A percentile compares a stretch with the other conserved stretches of the same genome.
phyloP scores from a whole-genome alignment of 2,113 vertebrate species.

The Sminthopsis crassicaudata region DNA sequence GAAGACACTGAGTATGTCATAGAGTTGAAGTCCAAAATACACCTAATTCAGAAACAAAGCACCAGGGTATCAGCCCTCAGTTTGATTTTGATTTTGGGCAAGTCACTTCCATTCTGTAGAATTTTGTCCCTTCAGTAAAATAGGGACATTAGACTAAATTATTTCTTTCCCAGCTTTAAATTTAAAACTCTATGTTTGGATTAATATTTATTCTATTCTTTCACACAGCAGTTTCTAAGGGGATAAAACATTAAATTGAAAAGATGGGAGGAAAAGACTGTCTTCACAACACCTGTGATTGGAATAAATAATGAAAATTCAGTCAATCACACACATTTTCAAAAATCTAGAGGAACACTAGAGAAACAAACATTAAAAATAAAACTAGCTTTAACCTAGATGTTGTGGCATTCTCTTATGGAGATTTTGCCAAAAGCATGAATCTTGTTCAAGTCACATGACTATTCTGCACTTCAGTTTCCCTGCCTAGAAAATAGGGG shows the following conservation, averaged over 20 bases:
- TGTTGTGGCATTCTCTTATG: not conserved
- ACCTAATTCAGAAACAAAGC: not conserved
- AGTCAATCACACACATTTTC: not conserved
- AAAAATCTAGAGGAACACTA: not conserved
- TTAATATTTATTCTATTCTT: slow-evolving; percentile 5
- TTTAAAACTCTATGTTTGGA: not conserved
- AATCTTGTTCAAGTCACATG: not conserved
- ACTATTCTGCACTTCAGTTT: not conserved
- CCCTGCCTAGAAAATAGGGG: not conserved
- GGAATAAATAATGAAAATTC: not conserved
- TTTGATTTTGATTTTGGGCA: not conserved
- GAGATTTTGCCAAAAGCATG: not conserved
- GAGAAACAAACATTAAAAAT: not conserved
- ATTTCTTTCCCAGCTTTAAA: not conserved
- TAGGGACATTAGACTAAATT: not conserved
- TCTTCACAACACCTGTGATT: not conserved
- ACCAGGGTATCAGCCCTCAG: not conserved
- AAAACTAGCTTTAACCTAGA: not conserved
- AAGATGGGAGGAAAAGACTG: not conserved
- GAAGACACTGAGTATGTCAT: slow-evolving; percentile 37
- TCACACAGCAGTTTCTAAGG: slow-evolving; percentile 40
- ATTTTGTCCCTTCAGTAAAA: not conserved
- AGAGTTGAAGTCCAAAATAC: not conserved
- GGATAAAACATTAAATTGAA: slow-evolving; percentile 13
- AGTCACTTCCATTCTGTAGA: not conserved